These are phyloP conservation scores for Leptopilina syphax DNA, from an alignment of 2,888 invertebrate genomes.

Conservation along the genomic window DNA sequence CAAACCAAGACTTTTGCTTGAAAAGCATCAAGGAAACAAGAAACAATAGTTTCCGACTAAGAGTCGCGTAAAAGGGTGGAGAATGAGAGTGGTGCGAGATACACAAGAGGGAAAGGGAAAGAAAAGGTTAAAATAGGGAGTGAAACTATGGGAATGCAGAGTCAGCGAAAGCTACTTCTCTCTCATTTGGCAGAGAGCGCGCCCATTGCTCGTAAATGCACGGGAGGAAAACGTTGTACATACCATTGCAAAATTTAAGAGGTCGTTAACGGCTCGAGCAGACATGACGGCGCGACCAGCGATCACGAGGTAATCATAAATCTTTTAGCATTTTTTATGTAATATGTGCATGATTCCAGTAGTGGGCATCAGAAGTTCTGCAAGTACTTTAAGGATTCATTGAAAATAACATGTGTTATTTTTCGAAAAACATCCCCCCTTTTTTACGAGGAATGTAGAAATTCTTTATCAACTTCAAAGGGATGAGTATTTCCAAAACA, in stretches of 20 bases:
- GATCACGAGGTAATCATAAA: conserved; percentile 48
- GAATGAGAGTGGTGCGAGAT: conserved; percentile 32
- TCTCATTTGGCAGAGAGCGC: conserved; percentile 48
- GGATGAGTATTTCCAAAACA: no score
- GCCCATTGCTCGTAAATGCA: conserved; percentile 45
- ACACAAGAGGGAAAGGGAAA: conserved; percentile 42
- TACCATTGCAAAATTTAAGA: conserved; percentile 53
- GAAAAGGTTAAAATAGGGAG: conserved; percentile 49
- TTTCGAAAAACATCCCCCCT: no score
- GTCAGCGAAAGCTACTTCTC: conserved; percentile 46
- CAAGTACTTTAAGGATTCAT: no score
- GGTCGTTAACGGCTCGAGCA: conserved; percentile 57
- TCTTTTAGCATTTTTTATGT: neutral
- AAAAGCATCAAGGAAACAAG: conserved; percentile 48
- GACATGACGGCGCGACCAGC: conserved; percentile 55
- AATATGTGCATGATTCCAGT: no score
- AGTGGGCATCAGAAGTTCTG: no score
- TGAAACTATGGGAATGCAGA: conserved; percentile 44
- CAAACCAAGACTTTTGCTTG: conserved; percentile 41
- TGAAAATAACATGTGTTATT: no score
- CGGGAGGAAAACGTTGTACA: conserved; percentile 38
- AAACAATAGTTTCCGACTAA: conserved; percentile 41
- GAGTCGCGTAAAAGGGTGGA: conserved; percentile 42
- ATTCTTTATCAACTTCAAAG: no score
- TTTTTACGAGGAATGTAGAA: no score